These are phyloP conservation scores for Choristoneura fumiferana DNA, from an alignment of 1,140 invertebrate genomes.

Conservation along the genomic window DNA sequence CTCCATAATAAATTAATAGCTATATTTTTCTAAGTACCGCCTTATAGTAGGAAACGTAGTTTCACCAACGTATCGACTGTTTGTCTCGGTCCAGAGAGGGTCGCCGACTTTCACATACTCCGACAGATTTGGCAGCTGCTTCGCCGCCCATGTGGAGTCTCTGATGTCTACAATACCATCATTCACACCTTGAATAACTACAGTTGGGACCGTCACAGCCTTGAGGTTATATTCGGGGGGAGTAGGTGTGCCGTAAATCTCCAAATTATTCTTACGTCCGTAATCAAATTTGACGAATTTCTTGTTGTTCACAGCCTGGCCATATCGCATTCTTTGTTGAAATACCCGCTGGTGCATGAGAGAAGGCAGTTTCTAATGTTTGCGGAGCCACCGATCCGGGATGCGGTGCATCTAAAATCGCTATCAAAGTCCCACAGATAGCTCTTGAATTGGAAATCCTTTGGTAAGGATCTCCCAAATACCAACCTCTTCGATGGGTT, in stretches of 20 bases:
- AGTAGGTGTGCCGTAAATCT: slow-evolving; percentile 73
- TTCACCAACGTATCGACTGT: background rate
- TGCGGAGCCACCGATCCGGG: background rate
- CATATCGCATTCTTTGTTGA: slow-evolving; percentile 79
- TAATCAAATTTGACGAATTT: slow-evolving; percentile 79
- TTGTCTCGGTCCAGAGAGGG: background rate
- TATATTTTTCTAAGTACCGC: background rate
- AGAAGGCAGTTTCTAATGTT: background rate
- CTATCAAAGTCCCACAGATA: background rate
- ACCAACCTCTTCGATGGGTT: background rate
- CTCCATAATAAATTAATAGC: background rate
- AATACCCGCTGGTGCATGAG: slow-evolving; percentile 67
- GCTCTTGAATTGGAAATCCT: background rate
- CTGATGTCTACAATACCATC: slow-evolving; percentile 75
- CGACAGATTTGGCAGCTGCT: background rate
- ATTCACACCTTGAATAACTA: slow-evolving; percentile 80
- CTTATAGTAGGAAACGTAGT: background rate
- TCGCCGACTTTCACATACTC: slow-evolving; percentile 5
- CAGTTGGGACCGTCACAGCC: slow-evolving; percentile 79
- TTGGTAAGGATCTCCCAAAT: slow-evolving; percentile 1
- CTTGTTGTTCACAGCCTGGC: slow-evolving; percentile 40
- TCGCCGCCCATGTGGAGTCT: slow-evolving; percentile 35
- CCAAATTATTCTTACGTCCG: slow-evolving; percentile 70
- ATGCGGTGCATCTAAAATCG: background rate
- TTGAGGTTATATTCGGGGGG: slow-evolving; percentile 80